Percentiles rank a stretch among this genome's conserved stretches.
phyloP scores from a whole-genome alignment of 2,888 invertebrate species.

The Furcula furcula region DNA sequence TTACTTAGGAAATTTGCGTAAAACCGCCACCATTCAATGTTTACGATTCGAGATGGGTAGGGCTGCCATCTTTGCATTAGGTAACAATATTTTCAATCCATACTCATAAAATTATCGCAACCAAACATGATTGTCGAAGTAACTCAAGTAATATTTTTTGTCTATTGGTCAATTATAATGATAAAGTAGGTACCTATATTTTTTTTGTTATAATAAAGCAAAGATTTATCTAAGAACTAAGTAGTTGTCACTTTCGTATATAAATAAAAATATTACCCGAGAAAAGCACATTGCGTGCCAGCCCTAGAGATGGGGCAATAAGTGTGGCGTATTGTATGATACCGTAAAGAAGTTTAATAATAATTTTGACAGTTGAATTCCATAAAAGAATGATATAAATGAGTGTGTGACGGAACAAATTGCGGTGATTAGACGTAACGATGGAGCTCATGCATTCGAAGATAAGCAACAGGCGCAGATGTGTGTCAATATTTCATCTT shows the following conservation, averaged over 20 bases:
- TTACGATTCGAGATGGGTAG: constrained; percentile 21
- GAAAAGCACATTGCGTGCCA: background rate
- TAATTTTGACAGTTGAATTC: background rate
- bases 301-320: background rate
- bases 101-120: too few species aligned
- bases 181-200: too few species aligned
- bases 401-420: constrained; percentile 1
- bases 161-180: too few species aligned
- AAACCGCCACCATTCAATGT: constrained; percentile 36
- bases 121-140: too few species aligned
- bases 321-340: background rate
- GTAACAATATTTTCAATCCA: too few species aligned
- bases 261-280: too few species aligned
- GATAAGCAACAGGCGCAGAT: background rate
- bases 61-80: background rate
- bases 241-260: too few species aligned
- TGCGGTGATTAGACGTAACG: constrained; percentile 1
- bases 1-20: constrained; percentile 44
- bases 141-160: too few species aligned
- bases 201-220: too few species aligned
- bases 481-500: background rate
- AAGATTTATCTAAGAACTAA: too few species aligned
- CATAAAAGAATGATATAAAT: background rate
- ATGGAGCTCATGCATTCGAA: background rate
- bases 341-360: background rate